phyloP scores from a whole-genome alignment of 2,113 vertebrate species.

The Carassius gibelio region DNA sequence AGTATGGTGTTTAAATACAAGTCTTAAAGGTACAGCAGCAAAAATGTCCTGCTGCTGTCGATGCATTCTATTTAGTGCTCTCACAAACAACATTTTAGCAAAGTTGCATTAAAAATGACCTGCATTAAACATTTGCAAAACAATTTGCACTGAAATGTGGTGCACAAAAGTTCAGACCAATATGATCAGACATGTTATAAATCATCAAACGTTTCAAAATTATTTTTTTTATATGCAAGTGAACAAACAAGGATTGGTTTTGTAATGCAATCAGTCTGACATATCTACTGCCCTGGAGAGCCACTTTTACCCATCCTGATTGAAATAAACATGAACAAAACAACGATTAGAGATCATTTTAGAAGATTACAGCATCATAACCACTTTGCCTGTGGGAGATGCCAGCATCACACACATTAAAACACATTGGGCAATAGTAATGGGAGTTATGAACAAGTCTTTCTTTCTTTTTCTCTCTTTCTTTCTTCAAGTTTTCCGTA shows the following conservation, averaged over 20 bases:
- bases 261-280: not conserved
- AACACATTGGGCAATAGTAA: not conserved
- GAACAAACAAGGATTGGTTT: not conserved
- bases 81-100: not conserved
- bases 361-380: not conserved
- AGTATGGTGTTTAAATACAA: not conserved
- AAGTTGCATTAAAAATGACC: not conserved
- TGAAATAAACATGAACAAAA: not conserved
- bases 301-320: not conserved
- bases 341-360: not conserved
- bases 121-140: not conserved
- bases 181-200: not conserved
- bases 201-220: not conserved
- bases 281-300: not conserved
- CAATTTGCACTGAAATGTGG: not conserved
- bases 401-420: too few species aligned
- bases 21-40: not conserved
- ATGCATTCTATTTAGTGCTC: not conserved
- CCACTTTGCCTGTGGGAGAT: too few species aligned
- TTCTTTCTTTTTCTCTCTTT: too few species aligned
- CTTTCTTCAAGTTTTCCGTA: too few species aligned
- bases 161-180: not conserved
- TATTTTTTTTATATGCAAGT: too few species aligned
- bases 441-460: too few species aligned
- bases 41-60: not conserved